These are phyloP conservation scores for Chironomus striatipennis DNA, from an alignment of 1,140 invertebrate species.

Conservation along the genomic window DNA sequence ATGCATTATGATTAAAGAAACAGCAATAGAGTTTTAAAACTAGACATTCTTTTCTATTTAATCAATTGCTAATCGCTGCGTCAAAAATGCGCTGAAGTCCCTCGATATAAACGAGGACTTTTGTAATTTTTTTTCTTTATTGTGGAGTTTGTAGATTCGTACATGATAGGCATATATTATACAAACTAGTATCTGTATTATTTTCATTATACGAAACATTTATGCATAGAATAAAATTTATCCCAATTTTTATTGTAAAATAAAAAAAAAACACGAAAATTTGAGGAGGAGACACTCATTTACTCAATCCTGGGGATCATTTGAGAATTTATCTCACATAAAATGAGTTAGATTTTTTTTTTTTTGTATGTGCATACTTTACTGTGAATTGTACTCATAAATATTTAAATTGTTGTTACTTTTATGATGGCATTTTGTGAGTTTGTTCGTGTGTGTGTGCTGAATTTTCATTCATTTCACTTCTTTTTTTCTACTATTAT, in stretches of 20 bases:
- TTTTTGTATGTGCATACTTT: background rate
- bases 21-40: no score
- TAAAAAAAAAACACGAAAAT: no score
- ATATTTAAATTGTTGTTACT: constrained; percentile 22
- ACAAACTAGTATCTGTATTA: background rate
- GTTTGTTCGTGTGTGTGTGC: background rate
- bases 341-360: background rate
- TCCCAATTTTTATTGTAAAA: no score
- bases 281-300: background rate
- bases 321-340: constrained; percentile 8
- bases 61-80: no score
- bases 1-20: no score
- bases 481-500: no score
- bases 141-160: background rate
- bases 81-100: no score
- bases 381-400: constrained; percentile 6
- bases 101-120: no score
- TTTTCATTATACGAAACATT: background rate
- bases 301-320: constrained; percentile 6
- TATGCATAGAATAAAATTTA: no score
- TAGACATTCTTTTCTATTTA: no score
- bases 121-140: background rate
- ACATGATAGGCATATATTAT: constrained; percentile 13
- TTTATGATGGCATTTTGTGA: constrained; percentile 19
- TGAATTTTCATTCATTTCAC: no score